Conservation (phyloP, 2,113 vertebrate species). For the Heterotilapia buettikoferi region DNA sequence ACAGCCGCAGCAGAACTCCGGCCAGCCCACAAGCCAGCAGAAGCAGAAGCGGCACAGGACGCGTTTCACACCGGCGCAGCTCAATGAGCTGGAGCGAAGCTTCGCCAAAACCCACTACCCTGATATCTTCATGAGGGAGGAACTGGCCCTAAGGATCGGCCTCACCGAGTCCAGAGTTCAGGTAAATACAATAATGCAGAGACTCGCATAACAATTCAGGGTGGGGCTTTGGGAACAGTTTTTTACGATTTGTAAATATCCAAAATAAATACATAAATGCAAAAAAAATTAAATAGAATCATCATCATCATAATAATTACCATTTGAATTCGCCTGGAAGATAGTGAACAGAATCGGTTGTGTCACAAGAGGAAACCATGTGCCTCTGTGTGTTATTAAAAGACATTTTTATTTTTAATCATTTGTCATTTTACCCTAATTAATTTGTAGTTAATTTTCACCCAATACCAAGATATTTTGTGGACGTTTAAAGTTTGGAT, state of each 20-base stretch:
- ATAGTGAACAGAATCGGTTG: background rate
- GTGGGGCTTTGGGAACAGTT: background rate
- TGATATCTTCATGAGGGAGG: conserved; percentile 98
- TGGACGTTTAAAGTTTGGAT: background rate
- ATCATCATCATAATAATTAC: background rate
- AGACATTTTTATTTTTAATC: background rate
- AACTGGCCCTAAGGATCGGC: conserved; percentile 92
- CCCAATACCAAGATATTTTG: background rate
- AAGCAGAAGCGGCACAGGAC: conserved; percentile 98
- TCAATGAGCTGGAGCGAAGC: conserved; percentile 97
- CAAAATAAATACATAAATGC: background rate
- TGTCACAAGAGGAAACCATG: background rate
- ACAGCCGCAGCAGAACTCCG: conserved; percentile 72
- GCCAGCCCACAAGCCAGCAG: conserved; percentile 78
- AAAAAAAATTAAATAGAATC: background rate
- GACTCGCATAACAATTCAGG: background rate
- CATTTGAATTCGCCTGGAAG: background rate
- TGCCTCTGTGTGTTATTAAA: background rate
- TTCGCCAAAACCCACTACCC: conserved; percentile 99
- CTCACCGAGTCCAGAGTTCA: conserved; percentile 97
- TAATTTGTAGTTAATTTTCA: background rate
- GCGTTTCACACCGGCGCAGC: conserved; percentile 96
- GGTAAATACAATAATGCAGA: conserved; percentile 62
- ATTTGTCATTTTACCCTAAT: background rate
- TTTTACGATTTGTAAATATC: background rate